phyloP scores from a whole-genome alignment of 2,797 vertebrate species.

The Tapirus indicus region DNA sequence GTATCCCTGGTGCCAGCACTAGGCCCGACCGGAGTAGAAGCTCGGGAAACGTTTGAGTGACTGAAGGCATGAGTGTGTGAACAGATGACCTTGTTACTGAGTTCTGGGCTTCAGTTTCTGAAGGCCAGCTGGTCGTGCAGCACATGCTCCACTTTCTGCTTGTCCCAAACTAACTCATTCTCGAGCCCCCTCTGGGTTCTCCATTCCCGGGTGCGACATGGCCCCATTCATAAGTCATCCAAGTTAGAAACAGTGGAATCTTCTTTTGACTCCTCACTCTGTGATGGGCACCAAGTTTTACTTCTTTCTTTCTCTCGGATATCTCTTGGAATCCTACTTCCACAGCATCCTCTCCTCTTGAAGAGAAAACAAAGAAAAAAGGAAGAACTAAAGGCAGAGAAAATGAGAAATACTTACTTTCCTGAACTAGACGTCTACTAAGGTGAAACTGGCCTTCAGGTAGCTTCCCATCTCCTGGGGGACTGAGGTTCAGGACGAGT shows the following conservation, averaged over 20 bases:
- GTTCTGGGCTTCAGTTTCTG: not conserved
- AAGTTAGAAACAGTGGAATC: not conserved
- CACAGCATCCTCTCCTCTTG: not conserved
- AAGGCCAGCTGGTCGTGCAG: no score
- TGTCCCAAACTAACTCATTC: not conserved
- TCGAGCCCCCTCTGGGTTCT: not conserved
- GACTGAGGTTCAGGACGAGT: not conserved
- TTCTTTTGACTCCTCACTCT: not conserved
- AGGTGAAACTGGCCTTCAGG: not conserved
- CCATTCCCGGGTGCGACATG: not conserved
- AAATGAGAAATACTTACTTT: not conserved
- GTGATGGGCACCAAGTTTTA: not conserved
- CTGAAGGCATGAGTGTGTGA: not conserved
- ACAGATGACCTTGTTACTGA: not conserved
- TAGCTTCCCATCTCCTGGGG: not conserved
- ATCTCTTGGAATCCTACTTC: not conserved
- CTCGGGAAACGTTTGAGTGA: not conserved
- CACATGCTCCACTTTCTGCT: not conserved
- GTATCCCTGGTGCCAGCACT: not conserved
- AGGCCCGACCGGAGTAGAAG: fast-evolving
- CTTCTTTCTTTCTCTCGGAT: not conserved
- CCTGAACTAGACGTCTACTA: not conserved
- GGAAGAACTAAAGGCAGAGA: not conserved
- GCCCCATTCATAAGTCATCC: not conserved
- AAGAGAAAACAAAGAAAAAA: not conserved